Base-by-base conservation (phyloP, 2,888 invertebrate genomes). In the Abrostola tripartita region DNA sequence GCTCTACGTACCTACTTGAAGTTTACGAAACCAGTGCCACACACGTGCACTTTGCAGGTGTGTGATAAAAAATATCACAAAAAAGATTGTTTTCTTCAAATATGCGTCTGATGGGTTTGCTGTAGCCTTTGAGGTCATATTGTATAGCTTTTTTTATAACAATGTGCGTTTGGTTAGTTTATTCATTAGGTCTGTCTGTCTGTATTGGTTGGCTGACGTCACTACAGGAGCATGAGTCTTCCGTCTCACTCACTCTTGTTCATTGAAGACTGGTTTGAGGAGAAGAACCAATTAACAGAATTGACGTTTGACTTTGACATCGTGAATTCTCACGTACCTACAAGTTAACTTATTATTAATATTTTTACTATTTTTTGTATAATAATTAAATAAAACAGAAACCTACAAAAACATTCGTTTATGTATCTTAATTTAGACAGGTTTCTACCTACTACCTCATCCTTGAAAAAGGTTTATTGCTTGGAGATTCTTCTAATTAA, bases 151-250 rank as follows among this genome's bases (percentile, higher is more conserved):
- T 60, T 74, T 74, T 68, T 70, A 61, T 67, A 62, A 52, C 68
- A 53, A 61, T 50, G 65, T 68, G 60, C 81, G 80, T 79, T 84
- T 83, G 83, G 79, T 83, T 82, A 86, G 83, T 86, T 86, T 85
- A 85, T 87, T 85, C 81, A 81, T 83, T 83, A 83, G 83, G 84
- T 81, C 80, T 79, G 83, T 81, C 81, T 80, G 82, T 73, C 82
- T 79, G n/a, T n/a, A 82, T 83, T 81, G 85, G 83, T 84, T 65
- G 79, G 65, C 67, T 92, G 91, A 92, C 91, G 91, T 91, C 92
- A 92, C 66, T 81, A 71, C 79, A 74, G 79, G 83, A 87, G 81
- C 84, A 74, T 69, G 70, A 70, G 37, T 65, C 76, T 81, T 82
- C 81, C 81, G 73, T 92, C 91, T 86, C 87, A 62, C 77, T 90